Evolutionary conservation across 2,797 vertebrate genomes (phyloP).

Genomic region (Smutsia gigantea): DNA sequence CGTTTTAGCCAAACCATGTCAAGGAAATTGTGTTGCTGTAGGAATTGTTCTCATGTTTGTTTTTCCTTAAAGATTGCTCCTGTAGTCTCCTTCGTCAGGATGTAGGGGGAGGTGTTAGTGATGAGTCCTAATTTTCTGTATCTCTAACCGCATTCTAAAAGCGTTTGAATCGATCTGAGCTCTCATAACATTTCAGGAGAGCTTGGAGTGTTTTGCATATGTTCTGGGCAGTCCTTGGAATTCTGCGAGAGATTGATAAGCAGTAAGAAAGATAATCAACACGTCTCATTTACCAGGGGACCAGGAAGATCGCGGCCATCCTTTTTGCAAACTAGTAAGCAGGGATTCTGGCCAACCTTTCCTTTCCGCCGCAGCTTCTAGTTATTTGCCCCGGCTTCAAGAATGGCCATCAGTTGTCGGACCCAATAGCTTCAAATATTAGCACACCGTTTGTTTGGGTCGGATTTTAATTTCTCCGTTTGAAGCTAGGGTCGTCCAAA

Average conservation of each 20-base stretch:
- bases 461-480: neutral
- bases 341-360: neutral
- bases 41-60: neutral
- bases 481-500: neutral
- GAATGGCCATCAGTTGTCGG: constrained; percentile 15
- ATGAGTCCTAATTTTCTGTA: neutral
- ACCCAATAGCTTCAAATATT: neutral
- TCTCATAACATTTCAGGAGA: neutral
- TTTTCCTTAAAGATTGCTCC: neutral
- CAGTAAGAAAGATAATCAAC: neutral
- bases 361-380: neutral
- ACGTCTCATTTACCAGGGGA: neutral
- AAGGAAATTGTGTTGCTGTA: neutral
- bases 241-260: neutral
- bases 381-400: neutral
- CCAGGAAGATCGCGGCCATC: neutral
- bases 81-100: neutral
- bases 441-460: constrained; percentile 38
- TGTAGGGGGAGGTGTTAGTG: neutral
- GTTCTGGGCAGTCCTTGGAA: neutral
- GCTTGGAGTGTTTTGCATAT: neutral
- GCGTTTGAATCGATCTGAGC: neutral
- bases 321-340: neutral
- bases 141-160: neutral
- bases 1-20: neutral